Conservation (phyloP, 1,140 invertebrate species). For the Anastrepha ludens region DNA sequence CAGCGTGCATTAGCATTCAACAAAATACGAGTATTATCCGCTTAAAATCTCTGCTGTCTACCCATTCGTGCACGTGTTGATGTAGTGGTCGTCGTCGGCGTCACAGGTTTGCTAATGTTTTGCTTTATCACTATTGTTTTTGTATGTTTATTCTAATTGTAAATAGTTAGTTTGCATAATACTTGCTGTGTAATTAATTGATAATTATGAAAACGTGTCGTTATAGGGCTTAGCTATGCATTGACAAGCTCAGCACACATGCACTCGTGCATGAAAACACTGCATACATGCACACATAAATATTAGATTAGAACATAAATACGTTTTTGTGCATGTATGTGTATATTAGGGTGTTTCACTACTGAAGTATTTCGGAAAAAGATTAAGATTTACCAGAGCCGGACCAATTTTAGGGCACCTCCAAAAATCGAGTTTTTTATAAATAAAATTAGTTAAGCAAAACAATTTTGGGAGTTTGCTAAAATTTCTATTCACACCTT, state of each 20-base stretch:
- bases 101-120: background rate
- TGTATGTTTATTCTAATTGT: slow-evolving; percentile 20
- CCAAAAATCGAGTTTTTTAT: too few species aligned
- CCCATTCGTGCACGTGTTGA: background rate
- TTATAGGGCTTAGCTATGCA: slow-evolving; percentile 14
- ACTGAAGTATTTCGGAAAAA: too few species aligned
- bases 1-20: too few species aligned
- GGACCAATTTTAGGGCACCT: too few species aligned
- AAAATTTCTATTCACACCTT: too few species aligned
- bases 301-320: too few species aligned
- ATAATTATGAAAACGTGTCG: slow-evolving; percentile 51
- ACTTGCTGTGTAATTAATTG: slow-evolving; percentile 49
- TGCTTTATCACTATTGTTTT: background rate
- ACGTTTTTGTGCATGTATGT: background rate
- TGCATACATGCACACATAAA: too few species aligned
- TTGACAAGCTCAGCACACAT: background rate
- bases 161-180: slow-evolving; percentile 50
- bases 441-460: too few species aligned
- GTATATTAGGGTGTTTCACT: background rate
- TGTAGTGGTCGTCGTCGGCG: too few species aligned
- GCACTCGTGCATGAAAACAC: too few species aligned
- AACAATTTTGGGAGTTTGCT: too few species aligned
- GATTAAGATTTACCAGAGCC: background rate
- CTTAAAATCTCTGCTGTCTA: background rate
- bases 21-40: too few species aligned